Percentiles rank a stretch among this genome's conserved stretches.
These are phyloP conservation scores for Tonatia bakeri DNA, from an alignment of 2,113 vertebrate genomes.

Conservation along the genomic window DNA sequence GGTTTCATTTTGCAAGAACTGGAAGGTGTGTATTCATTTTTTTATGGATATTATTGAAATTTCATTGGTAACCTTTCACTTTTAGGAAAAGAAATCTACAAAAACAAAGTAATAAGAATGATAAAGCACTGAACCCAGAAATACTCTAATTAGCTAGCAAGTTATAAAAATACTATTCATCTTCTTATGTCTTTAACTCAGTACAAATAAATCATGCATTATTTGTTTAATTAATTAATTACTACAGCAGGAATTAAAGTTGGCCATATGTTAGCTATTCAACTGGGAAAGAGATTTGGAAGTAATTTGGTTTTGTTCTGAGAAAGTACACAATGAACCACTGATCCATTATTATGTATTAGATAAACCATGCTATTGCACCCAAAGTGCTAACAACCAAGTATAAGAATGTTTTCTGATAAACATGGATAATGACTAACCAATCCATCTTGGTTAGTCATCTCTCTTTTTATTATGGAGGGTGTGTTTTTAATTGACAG, in stretches of 20 bases:
- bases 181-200: neutral
- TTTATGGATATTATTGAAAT: neutral
- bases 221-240: neutral
- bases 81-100: neutral
- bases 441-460: neutral
- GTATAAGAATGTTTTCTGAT: neutral
- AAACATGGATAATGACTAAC: neutral
- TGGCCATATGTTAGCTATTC: neutral
- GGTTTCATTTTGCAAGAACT: constrained; percentile 7
- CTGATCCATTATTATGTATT: neutral
- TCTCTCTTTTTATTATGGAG: neutral
- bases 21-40: neutral
- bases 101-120: neutral
- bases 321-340: neutral
- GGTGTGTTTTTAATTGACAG: neutral
- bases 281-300: neutral
- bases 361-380: neutral
- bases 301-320: neutral
- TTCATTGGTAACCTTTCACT: neutral
- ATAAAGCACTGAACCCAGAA: neutral
- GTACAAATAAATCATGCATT: neutral
- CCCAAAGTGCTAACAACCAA: neutral
- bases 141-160: neutral
- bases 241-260: neutral
- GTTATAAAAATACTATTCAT: neutral